Percentiles rank a stretch among this genome's conserved stretches.
phyloP scores from a whole-genome alignment of 2,888 invertebrate genomes.

The Amphipyra tragopoginis region DNA sequence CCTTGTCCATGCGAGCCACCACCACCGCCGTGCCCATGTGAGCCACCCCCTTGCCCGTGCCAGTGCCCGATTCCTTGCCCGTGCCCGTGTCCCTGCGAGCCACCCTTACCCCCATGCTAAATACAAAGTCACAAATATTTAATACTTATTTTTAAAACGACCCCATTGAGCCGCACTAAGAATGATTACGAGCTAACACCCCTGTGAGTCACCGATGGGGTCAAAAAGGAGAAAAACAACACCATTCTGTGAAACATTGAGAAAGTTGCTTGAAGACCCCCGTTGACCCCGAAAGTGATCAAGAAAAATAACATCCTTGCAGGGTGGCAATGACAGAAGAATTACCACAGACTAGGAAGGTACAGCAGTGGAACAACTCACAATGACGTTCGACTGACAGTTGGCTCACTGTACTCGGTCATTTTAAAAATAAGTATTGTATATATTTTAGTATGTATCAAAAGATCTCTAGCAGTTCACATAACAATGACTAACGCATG shows the following conservation, averaged over 20 bases:
- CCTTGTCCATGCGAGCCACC: slow-evolving; percentile 9
- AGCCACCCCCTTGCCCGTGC: slow-evolving; percentile 14
- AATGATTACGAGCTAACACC: background rate
- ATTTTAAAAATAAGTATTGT: slow-evolving; percentile 19
- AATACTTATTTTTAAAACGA: slow-evolving; percentile 25
- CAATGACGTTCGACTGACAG: background rate
- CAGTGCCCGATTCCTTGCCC: too few relatives aligned
- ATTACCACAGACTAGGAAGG: slow-evolving; percentile 14
- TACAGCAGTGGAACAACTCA: slow-evolving; percentile 13
- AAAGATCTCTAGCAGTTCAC: slow-evolving; percentile 60
- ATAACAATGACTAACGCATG: slow-evolving; percentile 32
- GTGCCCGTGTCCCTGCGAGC: slow-evolving; percentile 22
- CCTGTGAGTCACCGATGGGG: slow-evolving; percentile 1
- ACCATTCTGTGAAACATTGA: too few relatives aligned
- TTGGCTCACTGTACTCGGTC: background rate
- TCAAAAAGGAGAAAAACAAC: background rate
- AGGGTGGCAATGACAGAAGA: background rate
- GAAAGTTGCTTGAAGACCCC: background rate
- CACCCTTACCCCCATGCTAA: slow-evolving; percentile 31
- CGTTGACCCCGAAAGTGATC: background rate
- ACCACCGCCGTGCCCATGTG: slow-evolving; percentile 6
- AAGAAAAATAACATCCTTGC: background rate
- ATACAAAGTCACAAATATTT: slow-evolving; percentile 11
- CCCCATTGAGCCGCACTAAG: background rate
- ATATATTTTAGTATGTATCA: slow-evolving; percentile 24